phyloP scores from a whole-genome alignment of 2,113 vertebrate genomes.

The Ardeotis arabs region DNA sequence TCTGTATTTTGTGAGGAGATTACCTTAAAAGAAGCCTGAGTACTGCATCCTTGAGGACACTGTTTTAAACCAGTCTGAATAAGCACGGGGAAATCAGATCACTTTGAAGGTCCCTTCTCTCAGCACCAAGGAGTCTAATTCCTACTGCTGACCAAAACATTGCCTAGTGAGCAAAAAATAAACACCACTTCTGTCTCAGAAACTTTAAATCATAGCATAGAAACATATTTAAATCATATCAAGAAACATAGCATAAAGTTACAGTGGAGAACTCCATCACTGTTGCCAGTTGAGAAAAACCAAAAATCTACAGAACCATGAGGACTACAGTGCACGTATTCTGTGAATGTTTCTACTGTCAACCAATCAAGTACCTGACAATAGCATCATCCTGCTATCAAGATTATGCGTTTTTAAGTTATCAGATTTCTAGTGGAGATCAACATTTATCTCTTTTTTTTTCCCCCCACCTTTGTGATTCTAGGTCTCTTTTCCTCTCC shows the following conservation, averaged over 20 bases:
- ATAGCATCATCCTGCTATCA: background rate
- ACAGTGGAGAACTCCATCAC: background rate
- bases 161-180: background rate
- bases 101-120: background rate
- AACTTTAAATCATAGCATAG: background rate
- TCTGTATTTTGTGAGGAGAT: background rate
- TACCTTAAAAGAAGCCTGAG: background rate
- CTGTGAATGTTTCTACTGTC: background rate
- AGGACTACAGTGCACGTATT: accelerated
- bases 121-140: background rate
- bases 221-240: too few relatives aligned
- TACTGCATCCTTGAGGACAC: background rate
- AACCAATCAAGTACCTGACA: background rate
- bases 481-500: background rate
- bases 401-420: background rate
- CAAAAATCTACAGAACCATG: background rate
- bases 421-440: background rate
- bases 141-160: background rate
- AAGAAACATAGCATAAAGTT: background rate
- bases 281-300: background rate
- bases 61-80: background rate
- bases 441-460: background rate
- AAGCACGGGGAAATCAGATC: background rate
- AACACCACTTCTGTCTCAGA: background rate
- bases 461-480: background rate